Conservation (phyloP, 2,888 invertebrate genomes). For the Oscheius sp. region DNA sequence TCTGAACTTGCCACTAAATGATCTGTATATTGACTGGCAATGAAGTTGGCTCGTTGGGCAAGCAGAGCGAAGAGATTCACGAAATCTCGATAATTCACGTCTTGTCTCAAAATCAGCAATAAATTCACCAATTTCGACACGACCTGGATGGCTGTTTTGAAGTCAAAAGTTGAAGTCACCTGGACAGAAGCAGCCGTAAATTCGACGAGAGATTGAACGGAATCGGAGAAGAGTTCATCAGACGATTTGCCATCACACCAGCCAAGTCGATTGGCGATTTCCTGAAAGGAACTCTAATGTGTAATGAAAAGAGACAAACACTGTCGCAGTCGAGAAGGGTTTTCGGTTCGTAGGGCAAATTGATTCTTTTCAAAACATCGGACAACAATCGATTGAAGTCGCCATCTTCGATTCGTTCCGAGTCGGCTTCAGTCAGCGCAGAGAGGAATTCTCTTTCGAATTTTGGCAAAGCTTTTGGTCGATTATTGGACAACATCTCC, state of each 20-base stretch:
- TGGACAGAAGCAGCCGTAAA: constrained; percentile 56
- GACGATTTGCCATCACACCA: constrained; percentile 35
- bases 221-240: constrained; percentile 49
- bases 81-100: constrained; percentile 11
- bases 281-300: background rate
- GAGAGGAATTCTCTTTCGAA: constrained; percentile 20
- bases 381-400: background rate
- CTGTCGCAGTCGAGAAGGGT: background rate
- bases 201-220: constrained; percentile 46
- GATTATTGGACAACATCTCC: constrained; percentile 87
- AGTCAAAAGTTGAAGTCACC: constrained; percentile 27
- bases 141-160: background rate
- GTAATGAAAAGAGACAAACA: background rate
- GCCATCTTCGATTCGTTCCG: constrained; percentile 13
- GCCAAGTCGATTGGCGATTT: constrained; percentile 5
- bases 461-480: constrained; percentile 71
- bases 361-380: constrained; percentile 5
- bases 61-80: constrained; percentile 10
- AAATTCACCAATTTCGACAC: constrained; percentile 25
- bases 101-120: constrained; percentile 12
- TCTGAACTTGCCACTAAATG: background rate
- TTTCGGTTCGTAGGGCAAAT: constrained; percentile 22
- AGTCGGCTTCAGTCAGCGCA: background rate
- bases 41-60: constrained; percentile 3
- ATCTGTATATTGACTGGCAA: constrained; percentile 18